Base-by-base conservation (phyloP, 2,797 vertebrate species). In the Caiman crocodilus region DNA sequence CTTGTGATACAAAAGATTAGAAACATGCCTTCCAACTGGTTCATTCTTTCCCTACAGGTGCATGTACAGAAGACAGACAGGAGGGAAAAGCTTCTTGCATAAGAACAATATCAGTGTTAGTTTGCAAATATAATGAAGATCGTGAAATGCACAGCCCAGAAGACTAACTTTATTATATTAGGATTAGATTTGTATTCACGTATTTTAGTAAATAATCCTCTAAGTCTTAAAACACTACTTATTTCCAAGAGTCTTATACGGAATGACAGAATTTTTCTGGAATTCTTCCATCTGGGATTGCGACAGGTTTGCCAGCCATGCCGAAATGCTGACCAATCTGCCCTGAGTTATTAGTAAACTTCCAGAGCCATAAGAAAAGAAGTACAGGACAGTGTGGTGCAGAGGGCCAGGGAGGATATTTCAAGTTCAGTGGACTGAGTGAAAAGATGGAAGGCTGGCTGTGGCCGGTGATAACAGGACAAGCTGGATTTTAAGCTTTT, bases 381-480 rank as follows among this genome's bases (percentile, higher is more conserved):
- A 59, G n/a, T 30, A 20, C 32, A 20, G 21, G n/a, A 18, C 30
- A 21, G n/a, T 13, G 14, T 15, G 13, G 57, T 20, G 35, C 58
- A 60, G 15, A 60, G 18, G 16, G 35, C 56, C 30, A 35, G 21
- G 57, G 30, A 59, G 58, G 23, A 60, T 77, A 58, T 28, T 57
- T 16, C 6, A 18, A 28, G n/a, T 56, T 10, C 28, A 57, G 17
- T 57, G 74, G 18, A 32, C 75, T 59, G 75, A 18, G 58, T 4
- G 65, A 56, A 76, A 74, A 35, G 14, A 4, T 0, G 2, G 4
- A 32, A 21, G 76, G 6, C 21, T 1, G 17, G 35, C 4, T 69
- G 65, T 20, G 13, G 9, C 30, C 14, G 6, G 30, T 32, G 65
- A 32, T 69, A 35, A 32, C 65, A 69, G 35, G 30, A 20, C n/a